Conservation (phyloP, 2,113 vertebrate species). For the Peromyscus leucopus region DNA sequence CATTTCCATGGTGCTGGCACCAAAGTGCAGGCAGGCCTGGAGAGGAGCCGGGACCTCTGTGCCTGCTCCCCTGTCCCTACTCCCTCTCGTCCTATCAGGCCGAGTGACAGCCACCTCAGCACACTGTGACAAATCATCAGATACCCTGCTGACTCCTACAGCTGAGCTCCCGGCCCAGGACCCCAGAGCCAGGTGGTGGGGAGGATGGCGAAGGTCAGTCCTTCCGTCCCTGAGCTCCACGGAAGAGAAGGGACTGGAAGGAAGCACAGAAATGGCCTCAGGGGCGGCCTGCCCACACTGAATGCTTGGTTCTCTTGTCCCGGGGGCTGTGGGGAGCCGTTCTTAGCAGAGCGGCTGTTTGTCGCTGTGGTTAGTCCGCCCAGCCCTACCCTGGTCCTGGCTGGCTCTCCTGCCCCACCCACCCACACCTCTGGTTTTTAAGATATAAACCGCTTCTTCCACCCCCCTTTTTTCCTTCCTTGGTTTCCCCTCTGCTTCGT, state of each 20-base stretch:
- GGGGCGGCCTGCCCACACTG: not conserved
- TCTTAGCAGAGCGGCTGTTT: fast-evolving
- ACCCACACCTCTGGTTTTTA: not conserved
- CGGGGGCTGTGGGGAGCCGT: fast-evolving
- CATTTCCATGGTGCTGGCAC: too few species aligned
- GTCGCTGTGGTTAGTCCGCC: not conserved
- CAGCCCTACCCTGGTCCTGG: not conserved
- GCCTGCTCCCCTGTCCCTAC: too few species aligned
- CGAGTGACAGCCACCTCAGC: too few species aligned
- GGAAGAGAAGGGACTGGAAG: fast-evolving
- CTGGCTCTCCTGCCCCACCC: too few species aligned
- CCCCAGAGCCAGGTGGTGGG: fast-evolving
- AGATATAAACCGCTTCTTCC: too few species aligned
- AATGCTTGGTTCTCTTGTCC: fast-evolving
- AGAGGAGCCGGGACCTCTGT: fast-evolving
- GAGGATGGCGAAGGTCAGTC: fast-evolving
- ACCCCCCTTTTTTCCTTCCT: too few species aligned
- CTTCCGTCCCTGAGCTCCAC: fast-evolving
- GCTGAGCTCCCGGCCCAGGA: fast-evolving
- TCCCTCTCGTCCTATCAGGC: fast-evolving
- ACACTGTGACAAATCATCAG: not conserved
- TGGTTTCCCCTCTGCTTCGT: too few species aligned
- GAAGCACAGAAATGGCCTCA: not conserved
- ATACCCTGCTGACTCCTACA: fast-evolving
- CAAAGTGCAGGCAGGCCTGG: not conserved